Evolutionary conservation across 2,113 vertebrate species (phyloP).

Genomic region (Lycaon pictus): DNA sequence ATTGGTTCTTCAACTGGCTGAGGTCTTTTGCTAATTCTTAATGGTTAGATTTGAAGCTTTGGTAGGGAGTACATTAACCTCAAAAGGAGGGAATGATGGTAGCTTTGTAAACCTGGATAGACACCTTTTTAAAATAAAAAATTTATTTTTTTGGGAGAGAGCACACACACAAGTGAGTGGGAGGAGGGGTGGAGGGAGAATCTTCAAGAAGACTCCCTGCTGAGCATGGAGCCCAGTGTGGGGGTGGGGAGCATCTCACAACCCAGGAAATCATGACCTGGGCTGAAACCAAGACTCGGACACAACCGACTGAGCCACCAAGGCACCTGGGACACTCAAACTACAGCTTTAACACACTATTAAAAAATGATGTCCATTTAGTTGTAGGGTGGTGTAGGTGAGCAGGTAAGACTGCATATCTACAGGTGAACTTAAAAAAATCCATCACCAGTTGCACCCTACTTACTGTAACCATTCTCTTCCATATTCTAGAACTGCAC

Average conservation of each 20-base stretch:
- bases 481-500: background rate
- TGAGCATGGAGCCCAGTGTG: background rate
- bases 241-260: background rate
- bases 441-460: background rate
- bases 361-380: conserved; percentile 27
- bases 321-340: background rate
- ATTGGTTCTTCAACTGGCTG: background rate
- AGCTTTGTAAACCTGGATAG: conserved; percentile 4
- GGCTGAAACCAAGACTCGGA: background rate
- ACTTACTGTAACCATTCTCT: background rate
- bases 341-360: conserved; percentile 10
- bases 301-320: background rate
- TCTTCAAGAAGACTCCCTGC: background rate
- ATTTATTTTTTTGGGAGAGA: too few species aligned
- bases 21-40: conserved; percentile 56
- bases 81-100: background rate
- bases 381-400: background rate
- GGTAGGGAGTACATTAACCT: background rate
- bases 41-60: background rate
- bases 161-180: background rate
- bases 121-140: background rate
- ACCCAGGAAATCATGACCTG: background rate
- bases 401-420: background rate
- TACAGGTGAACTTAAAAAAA: conserved; percentile 25
- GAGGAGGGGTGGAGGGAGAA: background rate